A percentile compares a stretch with the other conserved stretches of the same genome.
These are phyloP conservation scores for Sebastes goodei DNA, from an alignment of 2,797 vertebrate genomes.

Conservation along the genomic window DNA sequence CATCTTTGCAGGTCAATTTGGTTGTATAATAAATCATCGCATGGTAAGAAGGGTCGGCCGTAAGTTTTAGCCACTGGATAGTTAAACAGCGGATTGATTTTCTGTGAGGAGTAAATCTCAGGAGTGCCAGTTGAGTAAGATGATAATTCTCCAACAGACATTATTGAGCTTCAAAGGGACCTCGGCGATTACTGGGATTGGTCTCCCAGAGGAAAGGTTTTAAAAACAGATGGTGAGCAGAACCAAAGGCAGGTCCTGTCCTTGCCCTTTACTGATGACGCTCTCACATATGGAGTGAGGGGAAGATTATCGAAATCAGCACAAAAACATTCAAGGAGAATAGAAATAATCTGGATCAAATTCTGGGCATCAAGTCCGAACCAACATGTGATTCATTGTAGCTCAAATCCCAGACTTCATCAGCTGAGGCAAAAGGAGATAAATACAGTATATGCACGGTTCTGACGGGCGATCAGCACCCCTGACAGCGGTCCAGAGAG, in stretches of 20 bases:
- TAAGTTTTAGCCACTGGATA: background rate
- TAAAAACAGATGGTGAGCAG: slow-evolving; percentile 21
- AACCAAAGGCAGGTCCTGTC: background rate
- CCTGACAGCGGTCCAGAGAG: slow-evolving; percentile 26
- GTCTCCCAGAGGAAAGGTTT: slow-evolving; percentile 12
- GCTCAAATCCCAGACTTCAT: slow-evolving; percentile 16
- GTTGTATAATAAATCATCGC: background rate
- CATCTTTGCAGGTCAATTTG: no score
- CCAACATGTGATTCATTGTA: background rate
- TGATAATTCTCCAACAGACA: slow-evolving; percentile 3
- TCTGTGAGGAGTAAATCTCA: background rate
- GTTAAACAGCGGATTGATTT: background rate
- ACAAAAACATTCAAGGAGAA: slow-evolving; percentile 15
- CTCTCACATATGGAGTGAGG: background rate
- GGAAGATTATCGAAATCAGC: slow-evolving; percentile 22
- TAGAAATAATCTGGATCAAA: slow-evolving; percentile 37
- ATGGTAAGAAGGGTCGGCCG: background rate
- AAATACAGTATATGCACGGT: background rate
- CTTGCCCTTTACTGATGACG: background rate
- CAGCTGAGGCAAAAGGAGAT: background rate
- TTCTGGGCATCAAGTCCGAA: background rate
- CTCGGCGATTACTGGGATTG: slow-evolving; percentile 6
- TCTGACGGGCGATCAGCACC: slow-evolving; percentile 38
- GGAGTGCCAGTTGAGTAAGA: background rate
- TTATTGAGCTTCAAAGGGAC: slow-evolving; percentile 2